A percentile compares a stretch with the other conserved stretches of the same genome.
Conservation (phyloP, 2,888 invertebrate genomes). For the Synanthedon andrenaeformis region DNA sequence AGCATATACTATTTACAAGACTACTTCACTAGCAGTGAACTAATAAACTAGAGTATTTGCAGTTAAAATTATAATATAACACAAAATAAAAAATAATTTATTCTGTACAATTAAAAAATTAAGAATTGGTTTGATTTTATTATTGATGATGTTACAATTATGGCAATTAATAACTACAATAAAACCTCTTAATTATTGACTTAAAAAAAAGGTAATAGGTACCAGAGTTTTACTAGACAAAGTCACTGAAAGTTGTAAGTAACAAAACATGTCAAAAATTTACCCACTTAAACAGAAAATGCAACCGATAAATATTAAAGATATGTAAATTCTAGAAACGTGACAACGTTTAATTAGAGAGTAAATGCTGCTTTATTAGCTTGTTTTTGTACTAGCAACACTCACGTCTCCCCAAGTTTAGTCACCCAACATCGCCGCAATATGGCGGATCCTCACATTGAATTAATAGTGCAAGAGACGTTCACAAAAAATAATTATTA, state of each 20-base stretch:
- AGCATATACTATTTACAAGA: conserved; percentile 60
- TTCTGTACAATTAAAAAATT: conserved; percentile 46
- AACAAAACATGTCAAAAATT: conserved; percentile 1
- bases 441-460: conserved; percentile 10
- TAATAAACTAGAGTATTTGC: conserved; percentile 45
- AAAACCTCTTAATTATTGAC: conserved; percentile 25
- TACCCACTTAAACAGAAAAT: neutral
- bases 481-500: conserved; percentile 9
- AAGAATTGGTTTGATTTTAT: conserved; percentile 36
- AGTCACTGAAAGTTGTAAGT: conserved; percentile 10
- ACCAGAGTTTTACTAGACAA: conserved; percentile 13
- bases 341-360: neutral
- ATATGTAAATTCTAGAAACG: neutral
- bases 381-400: conserved; percentile 20
- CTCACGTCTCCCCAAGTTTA: conserved; percentile 1
- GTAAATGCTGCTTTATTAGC: neutral
- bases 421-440: neutral
- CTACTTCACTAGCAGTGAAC: conserved; percentile 52
- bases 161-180: conserved; percentile 37
- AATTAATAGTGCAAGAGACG: conserved; percentile 23
- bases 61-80: conserved; percentile 51
- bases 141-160: conserved; percentile 38
- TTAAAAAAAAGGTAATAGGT: conserved; percentile 21
- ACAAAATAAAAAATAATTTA: conserved; percentile 57
- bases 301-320: neutral